Base-by-base conservation (phyloP, 2,113 vertebrate species). In the Gallinago jamesoni region DNA sequence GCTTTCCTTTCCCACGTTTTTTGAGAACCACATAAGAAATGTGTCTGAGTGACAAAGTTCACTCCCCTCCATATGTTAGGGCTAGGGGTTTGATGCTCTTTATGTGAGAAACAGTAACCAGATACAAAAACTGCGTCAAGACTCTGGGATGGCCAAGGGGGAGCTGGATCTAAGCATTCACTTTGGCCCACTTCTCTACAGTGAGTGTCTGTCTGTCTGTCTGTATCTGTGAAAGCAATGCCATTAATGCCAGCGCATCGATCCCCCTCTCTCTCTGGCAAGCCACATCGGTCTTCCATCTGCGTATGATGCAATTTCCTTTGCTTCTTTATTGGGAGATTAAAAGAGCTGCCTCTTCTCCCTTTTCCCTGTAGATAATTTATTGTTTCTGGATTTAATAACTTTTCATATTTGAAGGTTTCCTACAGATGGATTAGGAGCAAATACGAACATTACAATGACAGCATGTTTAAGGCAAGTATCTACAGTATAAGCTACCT, bases 301-400 rank as follows among this genome's bases (percentile, higher is more conserved):
- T 92, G 89, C 63, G 41, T 50, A 78, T 96, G 96, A 93, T 67
- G 87, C 82, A 96, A 94, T 95, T 97, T 96, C 89, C 95, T 94
- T 76, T 87, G 47, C 68, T 81, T 89, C 93, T 89, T 92, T 79
- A 45, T 31, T 96, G 84, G 43, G 90, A 89, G 85, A 95, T 96
- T 96, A 96, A 96, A 92, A 50, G 64, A 91, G 63, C 70, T 83
- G 28, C 60, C 41, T 33, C 68, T 86, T 92, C 62, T 88, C 84
- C 33, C 31, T 81, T 74, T 87, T 94, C 69, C 76, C 87, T 64
- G 82, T 57, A 72, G 92, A 90, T 92, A 93, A 96, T 94, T 95
- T 90, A 94, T 89, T 21, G 15, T 76, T 94, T 90, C 74, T 93
- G 90, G 69, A 84, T 82, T 93, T 83, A 96, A 81, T 91, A 94